Evolutionary conservation across 2,113 vertebrate genomes (phyloP), one percentile per base, ranked within the genome.

Genomic region (Vulpes lagopus): DNA sequence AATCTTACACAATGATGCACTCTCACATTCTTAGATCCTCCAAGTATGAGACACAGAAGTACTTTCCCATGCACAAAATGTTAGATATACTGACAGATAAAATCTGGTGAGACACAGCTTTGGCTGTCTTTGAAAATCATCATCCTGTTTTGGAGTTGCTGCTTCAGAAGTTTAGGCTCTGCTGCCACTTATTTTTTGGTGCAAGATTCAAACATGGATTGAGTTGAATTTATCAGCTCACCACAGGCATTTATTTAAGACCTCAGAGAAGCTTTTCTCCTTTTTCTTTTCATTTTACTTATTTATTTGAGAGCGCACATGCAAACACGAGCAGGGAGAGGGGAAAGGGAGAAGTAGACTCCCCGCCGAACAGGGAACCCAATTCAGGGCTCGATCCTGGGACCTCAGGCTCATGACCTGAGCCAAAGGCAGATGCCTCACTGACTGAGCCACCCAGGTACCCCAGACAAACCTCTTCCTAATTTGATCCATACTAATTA

Each of bases 401-500:
- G 43, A 43, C 43, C 43, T 43, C 43, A 7, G 43, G 43, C 43
- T 43, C 43, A 43, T 43, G 43, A 43, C 43, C 43, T 43, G 43
- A 43, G 43, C 43, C 43, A 43, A 43, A 43, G 5, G 43, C 43
- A 43, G 43, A 43, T 43, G 43, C 43, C 8, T 43, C 43, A 43
- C 43, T 43, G 43, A 43, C 43, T 43, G 43, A 43, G 43, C 43
- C 43, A 43, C 43, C 43, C 43, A 43, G 6, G 43, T 43, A 84
- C 67, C 78, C 86, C 60, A 65, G 85, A 69, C 83, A 81, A 93
- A 20, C 22, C 55, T 53, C 30, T 67, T 96, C 65, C 62, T 60
- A 59, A 89, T 96, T 89, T 83, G 43, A 43, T 89, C 96, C 88
- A 53, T 88, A 64, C 69, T 78, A 73, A 88, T 84, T 79, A 55